Base-by-base conservation (phyloP, 2,888 invertebrate genomes). In the Argyra leucocephala region DNA sequence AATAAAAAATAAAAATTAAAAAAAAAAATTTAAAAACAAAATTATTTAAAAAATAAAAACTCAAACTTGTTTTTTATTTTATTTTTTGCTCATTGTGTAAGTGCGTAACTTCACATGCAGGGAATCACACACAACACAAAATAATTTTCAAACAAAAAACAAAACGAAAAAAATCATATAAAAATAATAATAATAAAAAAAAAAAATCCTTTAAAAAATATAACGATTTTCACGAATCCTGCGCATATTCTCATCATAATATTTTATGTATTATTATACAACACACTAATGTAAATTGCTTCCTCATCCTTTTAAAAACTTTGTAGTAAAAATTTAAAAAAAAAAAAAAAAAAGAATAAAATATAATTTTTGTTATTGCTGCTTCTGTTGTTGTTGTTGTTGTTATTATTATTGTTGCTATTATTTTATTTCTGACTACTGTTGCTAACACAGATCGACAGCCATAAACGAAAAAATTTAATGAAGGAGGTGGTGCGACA, bases 181-280 rank as follows among this genome's bases (percentile, higher is more conserved):
- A 26, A 26, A 26, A 26, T 6, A 26, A 26, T 6, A 26, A 26
- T 6, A 26, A 26, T 26, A 9, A 26, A 26, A 26, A 26, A 26
- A 4, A 9, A 12, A 37, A 37, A 18, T 18, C 12, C 18, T 18
- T 18, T 18, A 48, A 48, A 48, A 12, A 48, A 37, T 10, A 37
- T 10, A 37, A 48, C 18, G 18, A 48, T 58, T 58, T 58, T 58
- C 58, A 58, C 58, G 58, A 58, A 58, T 58, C 58, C 58, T 58
- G 58, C 58, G 58, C 58, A 58, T 58, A 58, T 58, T 58, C 58
- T 58, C 58, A 58, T 58, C 58, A 58, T 58, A 58, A 58, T 58
- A 58, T 22, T 58, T 22, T 58, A 22, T 22, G 10, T 58, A 58
- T 58, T 58, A 22, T 22, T 58, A 58, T 58, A 58, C 22, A 22